Percentiles rank a stretch among this genome's conserved stretches.
These are phyloP conservation scores for Pteruthius melanotis DNA, from an alignment of 2,113 vertebrate species.

Conservation along the genomic window DNA sequence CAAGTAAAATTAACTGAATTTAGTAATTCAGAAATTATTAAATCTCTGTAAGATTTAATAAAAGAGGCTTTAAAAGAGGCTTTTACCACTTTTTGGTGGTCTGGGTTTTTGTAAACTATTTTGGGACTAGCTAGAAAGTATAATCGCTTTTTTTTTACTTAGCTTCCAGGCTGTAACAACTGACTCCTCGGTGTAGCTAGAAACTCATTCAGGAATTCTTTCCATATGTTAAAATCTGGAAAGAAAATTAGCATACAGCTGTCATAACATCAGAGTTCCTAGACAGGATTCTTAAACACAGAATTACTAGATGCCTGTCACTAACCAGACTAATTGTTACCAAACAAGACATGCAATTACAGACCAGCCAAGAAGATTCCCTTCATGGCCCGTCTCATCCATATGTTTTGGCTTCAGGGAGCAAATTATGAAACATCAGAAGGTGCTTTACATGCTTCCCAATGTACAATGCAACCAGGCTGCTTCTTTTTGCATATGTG, in stretches of 20 bases:
- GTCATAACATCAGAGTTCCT: not conserved
- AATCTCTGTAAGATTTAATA: not conserved
- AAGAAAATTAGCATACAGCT: constrained; percentile 15
- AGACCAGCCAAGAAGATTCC: not conserved
- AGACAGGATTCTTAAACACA: not conserved
- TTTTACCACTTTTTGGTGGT: not conserved
- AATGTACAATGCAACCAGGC: not conserved
- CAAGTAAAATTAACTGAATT: not conserved
- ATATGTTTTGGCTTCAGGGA: not conserved
- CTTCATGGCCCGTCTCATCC: not conserved
- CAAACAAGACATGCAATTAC: not conserved
- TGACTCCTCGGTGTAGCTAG: not conserved
- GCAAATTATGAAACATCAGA: not conserved
- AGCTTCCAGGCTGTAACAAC: not conserved
- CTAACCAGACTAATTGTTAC: not conserved
- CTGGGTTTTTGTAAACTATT: not conserved
- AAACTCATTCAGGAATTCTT: not conserved
- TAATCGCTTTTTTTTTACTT: not conserved
- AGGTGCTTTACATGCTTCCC: not conserved
- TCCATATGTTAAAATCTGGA: not conserved
- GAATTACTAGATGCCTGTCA: not conserved
- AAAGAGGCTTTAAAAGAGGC: too few relatives aligned
- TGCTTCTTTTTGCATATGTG: not conserved
- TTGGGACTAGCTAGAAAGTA: not conserved
- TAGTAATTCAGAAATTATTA: not conserved